phyloP scores from a whole-genome alignment of 2,797 vertebrate genomes.

The Rousettus madagascariensis region DNA sequence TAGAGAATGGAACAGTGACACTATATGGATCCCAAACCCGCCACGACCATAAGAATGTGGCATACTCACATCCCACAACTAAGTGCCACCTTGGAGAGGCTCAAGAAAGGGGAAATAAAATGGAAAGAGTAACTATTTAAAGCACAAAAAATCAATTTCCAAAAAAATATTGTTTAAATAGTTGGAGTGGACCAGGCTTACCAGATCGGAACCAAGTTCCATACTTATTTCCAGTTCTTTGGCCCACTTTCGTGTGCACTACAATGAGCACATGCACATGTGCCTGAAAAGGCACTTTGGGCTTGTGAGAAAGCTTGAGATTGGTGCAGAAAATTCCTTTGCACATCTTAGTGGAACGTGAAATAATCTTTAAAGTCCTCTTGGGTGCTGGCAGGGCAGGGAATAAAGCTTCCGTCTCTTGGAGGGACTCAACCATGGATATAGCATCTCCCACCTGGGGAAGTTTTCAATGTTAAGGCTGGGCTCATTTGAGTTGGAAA shows the following conservation, averaged over 20 bases:
- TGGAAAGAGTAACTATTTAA: not conserved
- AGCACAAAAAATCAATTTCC: not conserved
- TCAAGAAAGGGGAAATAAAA: not conserved
- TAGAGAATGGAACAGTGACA: not conserved
- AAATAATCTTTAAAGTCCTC: slow-evolving; percentile 1
- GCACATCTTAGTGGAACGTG: not conserved
- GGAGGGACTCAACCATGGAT: not conserved
- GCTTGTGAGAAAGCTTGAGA: not conserved
- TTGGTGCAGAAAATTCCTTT: slow-evolving; percentile 8
- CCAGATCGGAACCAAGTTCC: not conserved
- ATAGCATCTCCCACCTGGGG: not conserved
- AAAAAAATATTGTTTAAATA: not conserved
- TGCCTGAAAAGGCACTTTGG: not conserved
- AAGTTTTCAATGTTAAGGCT: not conserved
- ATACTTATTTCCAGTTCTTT: not conserved
- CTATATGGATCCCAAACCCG: not conserved
- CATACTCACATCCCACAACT: not conserved
- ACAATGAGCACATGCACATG: not conserved
- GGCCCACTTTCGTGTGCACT: not conserved
- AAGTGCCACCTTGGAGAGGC: not conserved
- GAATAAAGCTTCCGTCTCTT: not conserved
- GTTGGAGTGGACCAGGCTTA: not conserved
- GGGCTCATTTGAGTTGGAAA: slow-evolving; percentile 32
- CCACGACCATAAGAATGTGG: not conserved
- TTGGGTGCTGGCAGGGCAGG: not conserved